A percentile compares a stretch with the other conserved stretches of the same genome.
Evolutionary conservation across 1,140 invertebrate genomes (phyloP).

Genomic region (Brachionus calyciflorus): DNA sequence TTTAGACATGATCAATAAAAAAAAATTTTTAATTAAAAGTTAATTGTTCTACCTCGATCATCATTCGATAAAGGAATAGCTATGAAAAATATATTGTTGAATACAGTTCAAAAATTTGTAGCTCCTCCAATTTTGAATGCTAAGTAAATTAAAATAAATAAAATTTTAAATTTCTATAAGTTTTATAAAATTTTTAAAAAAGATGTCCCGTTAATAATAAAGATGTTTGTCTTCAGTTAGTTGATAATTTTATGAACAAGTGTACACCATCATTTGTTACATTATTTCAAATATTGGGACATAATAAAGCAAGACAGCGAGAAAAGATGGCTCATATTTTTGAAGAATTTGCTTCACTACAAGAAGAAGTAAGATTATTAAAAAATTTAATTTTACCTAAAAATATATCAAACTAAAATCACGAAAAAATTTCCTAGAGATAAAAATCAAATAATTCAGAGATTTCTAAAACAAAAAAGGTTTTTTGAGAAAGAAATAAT

Average conservation of each 20-base stretch:
- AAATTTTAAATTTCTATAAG: background rate
- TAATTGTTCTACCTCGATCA: background rate
- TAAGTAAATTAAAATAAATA: background rate
- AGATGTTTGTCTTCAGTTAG: slow-evolving; percentile 73
- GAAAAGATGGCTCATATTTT: slow-evolving; percentile 85
- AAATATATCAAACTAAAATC: too few relatives aligned
- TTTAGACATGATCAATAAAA: too few relatives aligned
- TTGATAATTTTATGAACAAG: slow-evolving; percentile 81
- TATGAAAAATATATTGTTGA: slow-evolving; percentile 23
- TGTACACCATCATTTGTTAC: slow-evolving; percentile 81
- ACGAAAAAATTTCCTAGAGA: too few relatives aligned
- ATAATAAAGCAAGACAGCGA: slow-evolving; percentile 86
- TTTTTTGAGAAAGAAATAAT: too few relatives aligned
- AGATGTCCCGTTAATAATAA: slow-evolving; percentile 56
- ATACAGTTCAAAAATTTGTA: slow-evolving; percentile 23
- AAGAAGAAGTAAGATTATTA: slow-evolving; percentile 74
- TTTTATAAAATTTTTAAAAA: background rate
- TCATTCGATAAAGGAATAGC: background rate
- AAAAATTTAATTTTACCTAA: too few relatives aligned
- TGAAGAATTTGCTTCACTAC: slow-evolving; percentile 82
- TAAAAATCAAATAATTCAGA: too few relatives aligned
- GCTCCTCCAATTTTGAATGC: slow-evolving; percentile 26
- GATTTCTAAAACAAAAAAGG: too few relatives aligned
- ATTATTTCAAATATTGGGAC: slow-evolving; percentile 84
- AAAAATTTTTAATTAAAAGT: too few relatives aligned